A percentile compares a stretch with the other conserved stretches of the same genome.
Evolutionary conservation across 2,797 vertebrate species (phyloP).

Genomic region (Myripristis murdjan): DNA sequence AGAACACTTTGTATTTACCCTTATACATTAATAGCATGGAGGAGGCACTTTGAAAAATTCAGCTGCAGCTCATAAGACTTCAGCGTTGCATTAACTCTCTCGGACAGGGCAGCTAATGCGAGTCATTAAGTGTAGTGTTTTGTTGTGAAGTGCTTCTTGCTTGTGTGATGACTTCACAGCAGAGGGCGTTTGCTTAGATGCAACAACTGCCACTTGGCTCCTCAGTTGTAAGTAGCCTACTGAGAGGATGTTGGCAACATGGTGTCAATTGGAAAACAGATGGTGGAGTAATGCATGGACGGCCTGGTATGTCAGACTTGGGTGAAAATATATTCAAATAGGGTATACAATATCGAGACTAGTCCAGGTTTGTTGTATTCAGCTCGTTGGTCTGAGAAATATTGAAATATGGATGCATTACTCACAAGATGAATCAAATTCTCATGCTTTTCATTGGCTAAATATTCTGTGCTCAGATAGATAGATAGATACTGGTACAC

Average conservation of each 20-base stretch:
- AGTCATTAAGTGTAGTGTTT: slow-evolving; percentile 27
- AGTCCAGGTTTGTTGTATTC: too few relatives aligned
- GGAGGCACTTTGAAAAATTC: slow-evolving; percentile 1
- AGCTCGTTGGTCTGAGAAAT: neutral
- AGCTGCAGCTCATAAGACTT: slow-evolving; percentile 43
- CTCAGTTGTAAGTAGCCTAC: slow-evolving; percentile 18
- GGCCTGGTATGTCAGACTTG: neutral
- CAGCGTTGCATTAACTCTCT: slow-evolving; percentile 30
- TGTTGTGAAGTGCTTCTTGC: slow-evolving; percentile 25
- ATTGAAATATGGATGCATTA: too few relatives aligned
- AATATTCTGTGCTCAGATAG: too few relatives aligned
- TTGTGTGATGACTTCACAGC: slow-evolving; percentile 21
- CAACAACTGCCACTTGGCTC: slow-evolving; percentile 19
- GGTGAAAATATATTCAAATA: neutral
- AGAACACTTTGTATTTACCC: neutral
- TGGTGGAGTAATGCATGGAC: slow-evolving; percentile 19
- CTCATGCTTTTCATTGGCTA: too few relatives aligned
- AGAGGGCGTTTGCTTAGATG: slow-evolving; percentile 41
- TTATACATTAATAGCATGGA: neutral
- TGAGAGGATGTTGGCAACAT: slow-evolving; percentile 31
- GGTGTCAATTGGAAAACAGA: slow-evolving; percentile 44
- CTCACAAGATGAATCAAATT: too few relatives aligned
- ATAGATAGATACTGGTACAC: too few relatives aligned
- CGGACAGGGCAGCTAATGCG: slow-evolving; percentile 30
- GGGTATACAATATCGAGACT: neutral